Base-by-base conservation (phyloP, 92 coral and sea anemone genomes). In the Bergia puertoricense region DNA sequence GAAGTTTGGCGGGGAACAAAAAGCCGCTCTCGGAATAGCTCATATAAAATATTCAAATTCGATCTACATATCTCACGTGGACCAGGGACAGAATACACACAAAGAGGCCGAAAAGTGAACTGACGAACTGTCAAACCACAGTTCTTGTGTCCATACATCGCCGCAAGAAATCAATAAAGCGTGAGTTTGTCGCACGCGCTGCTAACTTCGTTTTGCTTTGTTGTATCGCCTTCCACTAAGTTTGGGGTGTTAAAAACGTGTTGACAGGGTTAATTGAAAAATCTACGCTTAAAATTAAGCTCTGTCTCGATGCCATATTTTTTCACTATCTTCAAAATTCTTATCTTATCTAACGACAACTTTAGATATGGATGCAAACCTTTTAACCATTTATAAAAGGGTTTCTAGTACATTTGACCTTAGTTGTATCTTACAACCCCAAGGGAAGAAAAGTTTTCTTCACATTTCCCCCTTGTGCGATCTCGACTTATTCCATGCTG, bases 1-100 rank as follows among this genome's bases (percentile, higher is more conserved):
- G 98, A 94, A 95, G 99, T 95, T 96, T 96, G 99, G 94, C 98
- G 91, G 97, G 91, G 96, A 95, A 97, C 99, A 97, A 95, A 97
- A 97, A 98, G 94, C 94, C 98, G 94, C 95, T 93, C 91, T 93
- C 88, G 92, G 88, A 92, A 93, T 91, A 92, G 98, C 92, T 93
- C 90, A 95, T 86, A 95, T 95, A 93, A 93, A 95, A 95, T 95
- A 95, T 95, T 95, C 98, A 95, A 95, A 95, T 95, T 93, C 73
- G 90, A 73, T 86, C 88, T 85, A 88, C 92, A 80, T 83, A 81
- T 46, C 37, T 62, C 89, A 78, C 90, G 91, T 78, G 91, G 88
- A 89, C 88, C 88, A 90, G 74, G 86, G 91, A 90, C 84, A 76
- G 69, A 65, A 75, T 76, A 85, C 96, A 90, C 91, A 95, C 96